Percentiles rank a stretch among this genome's conserved stretches.
These are phyloP conservation scores for Hepsetus odoe DNA, from an alignment of 2,113 vertebrate species.

Conservation along the genomic window DNA sequence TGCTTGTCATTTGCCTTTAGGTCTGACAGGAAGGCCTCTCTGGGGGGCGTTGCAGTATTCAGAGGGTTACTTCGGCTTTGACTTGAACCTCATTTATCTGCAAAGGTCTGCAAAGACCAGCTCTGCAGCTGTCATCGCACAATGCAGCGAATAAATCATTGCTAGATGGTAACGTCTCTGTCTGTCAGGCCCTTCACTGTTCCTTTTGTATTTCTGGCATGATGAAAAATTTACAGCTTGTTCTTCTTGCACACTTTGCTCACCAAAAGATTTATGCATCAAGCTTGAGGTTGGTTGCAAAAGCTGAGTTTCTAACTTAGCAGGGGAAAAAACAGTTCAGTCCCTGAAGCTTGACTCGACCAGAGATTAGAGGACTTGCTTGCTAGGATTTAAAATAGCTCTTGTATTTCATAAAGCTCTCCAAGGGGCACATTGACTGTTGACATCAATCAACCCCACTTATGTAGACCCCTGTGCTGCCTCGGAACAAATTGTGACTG, in stretches of 20 bases:
- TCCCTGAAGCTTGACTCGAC: not conserved
- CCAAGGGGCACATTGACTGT: not conserved
- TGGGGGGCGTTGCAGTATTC: slow-evolving; percentile 11
- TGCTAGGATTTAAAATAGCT: slow-evolving; percentile 12
- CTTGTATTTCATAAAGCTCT: slow-evolving; percentile 21
- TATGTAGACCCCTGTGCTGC: not conserved
- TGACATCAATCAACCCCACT: slow-evolving; percentile 6
- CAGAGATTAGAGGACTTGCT: not conserved
- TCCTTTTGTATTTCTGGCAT: not conserved
- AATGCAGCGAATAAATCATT: slow-evolving; percentile 33
- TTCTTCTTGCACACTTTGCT: not conserved
- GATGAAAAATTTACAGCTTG: slow-evolving; percentile 23
- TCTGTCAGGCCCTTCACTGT: not conserved
- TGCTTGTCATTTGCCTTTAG: slow-evolving; percentile 33
- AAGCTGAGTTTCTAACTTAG: not conserved
- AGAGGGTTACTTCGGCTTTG: slow-evolving; percentile 28
- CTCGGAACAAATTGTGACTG: not conserved
- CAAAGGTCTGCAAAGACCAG: slow-evolving; percentile 20
- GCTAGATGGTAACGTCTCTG: slow-evolving; percentile 9
- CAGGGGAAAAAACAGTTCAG: not conserved
- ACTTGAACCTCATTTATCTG: slow-evolving; percentile 31
- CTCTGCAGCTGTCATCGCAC: slow-evolving; percentile 12
- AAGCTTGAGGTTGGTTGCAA: not conserved
- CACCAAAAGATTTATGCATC: slow-evolving; percentile 3
- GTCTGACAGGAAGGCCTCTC: slow-evolving; percentile 30